These are phyloP conservation scores for Phylloscopus collybita DNA, from an alignment of 2,797 vertebrate species.

Conservation along the genomic window DNA sequence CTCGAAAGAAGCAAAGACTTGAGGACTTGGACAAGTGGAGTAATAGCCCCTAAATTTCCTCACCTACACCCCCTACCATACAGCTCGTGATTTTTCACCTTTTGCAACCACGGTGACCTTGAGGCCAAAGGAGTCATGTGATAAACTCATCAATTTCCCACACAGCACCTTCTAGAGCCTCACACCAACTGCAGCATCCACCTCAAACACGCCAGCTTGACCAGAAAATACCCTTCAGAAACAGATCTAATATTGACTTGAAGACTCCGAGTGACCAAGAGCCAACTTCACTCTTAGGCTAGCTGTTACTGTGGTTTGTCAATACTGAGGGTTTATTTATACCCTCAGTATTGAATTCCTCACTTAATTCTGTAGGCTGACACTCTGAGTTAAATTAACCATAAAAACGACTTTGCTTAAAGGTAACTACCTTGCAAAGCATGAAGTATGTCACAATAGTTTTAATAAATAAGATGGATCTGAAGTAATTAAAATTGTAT, in stretches of 20 bases:
- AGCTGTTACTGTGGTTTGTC: not conserved
- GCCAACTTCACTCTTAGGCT: not conserved
- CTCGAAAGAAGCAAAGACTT: not conserved
- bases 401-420: not conserved
- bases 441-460: not conserved
- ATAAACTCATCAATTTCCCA: not conserved
- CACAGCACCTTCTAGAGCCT: not conserved
- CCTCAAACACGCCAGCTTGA: not conserved
- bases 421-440: not conserved
- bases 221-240: not conserved
- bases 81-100: not conserved
- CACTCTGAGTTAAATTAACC: not conserved
- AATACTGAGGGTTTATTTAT: too few relatives aligned
- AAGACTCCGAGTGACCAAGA: not conserved
- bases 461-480: not conserved
- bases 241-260: not conserved
- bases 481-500: not conserved
- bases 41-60: not conserved
- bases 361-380: not conserved
- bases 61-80: rapidly evolving
- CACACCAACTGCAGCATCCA: not conserved
- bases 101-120: not conserved
- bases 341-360: not conserved
- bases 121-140: not conserved
- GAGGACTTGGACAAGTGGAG: not conserved